Base-by-base conservation (phyloP, 2,888 invertebrate genomes). In the Troides oblongomaculatus region DNA sequence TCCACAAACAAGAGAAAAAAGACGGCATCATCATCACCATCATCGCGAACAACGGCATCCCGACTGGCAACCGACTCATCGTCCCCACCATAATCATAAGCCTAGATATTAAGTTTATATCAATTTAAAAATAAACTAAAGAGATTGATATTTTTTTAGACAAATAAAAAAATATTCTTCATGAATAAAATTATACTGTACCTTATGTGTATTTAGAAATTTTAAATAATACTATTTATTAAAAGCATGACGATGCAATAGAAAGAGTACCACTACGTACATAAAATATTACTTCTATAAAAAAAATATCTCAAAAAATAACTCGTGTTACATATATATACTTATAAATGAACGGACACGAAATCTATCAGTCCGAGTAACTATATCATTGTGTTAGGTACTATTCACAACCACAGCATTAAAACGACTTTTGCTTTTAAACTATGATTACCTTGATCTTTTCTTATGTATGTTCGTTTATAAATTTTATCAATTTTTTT, bases 1-100 rank as follows among this genome's bases (percentile, higher is more conserved):
- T 75, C 90, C 80, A 1, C 87, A 78, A 84, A 83, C 79, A 74
- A 77, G 84, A 43, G 94, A 94, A 79, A 95, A 95, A 84, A 94
- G 95, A 69, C 93, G 95, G 50, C 95, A 94, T 68, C 96, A 95
- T 74, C 96, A 96, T 75, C 96, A 96, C 78, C 96, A 96, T 77
- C 96, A 96, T 81, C 95, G 95, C 76, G 94, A 95, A 75, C 92
- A 93, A 69, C 89, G 93, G 68, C 90, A 93, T 69, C 89, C 93
- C n/a, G 94, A 94, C 75, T 94, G 93, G 87, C 93, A 93, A 75
- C 93, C 94, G 71, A 93, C 83, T n/a, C 85, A 94, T 77, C 88
- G 90, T 85, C 84, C 93, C 88, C 89, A 87, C 77, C 93, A 93
- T 73, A 90, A 90, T 66, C 93, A 93, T 76, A 93, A 93, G 77